Percentiles rank a stretch among this genome's conserved stretches.
Conservation (phyloP, 2,888 invertebrate genomes). For the Allacma fusca region DNA sequence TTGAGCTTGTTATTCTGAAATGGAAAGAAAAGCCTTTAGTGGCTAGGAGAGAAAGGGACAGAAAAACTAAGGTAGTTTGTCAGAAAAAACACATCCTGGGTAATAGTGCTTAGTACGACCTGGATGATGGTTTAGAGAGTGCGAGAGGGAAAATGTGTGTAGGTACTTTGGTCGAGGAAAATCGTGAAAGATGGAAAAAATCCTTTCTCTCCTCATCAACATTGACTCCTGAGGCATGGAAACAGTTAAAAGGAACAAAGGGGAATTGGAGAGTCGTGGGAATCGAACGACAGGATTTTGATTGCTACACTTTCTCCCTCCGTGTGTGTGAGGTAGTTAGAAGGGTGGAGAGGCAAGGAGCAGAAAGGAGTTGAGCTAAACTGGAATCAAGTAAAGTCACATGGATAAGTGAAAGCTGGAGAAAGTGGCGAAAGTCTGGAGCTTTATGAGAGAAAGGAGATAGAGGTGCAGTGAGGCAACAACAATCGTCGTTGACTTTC, state of each 20-base stretch:
- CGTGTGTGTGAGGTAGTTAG: neutral
- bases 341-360: neutral
- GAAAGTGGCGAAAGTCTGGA: neutral
- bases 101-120: neutral
- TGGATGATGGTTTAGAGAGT: constrained; percentile 7
- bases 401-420: neutral
- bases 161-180: neutral
- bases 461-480: constrained; percentile 6
- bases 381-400: constrained; percentile 18
- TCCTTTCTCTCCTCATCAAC: constrained; percentile 29
- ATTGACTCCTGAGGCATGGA: constrained; percentile 35
- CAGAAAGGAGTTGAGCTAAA: neutral
- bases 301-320: constrained; percentile 23
- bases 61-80: neutral
- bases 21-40: constrained; percentile 17
- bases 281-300: constrained; percentile 38
- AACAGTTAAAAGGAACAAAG: constrained; percentile 37
- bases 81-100: neutral
- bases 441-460: neutral
- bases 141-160: neutral
- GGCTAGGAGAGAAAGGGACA: neutral
- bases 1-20: neutral
- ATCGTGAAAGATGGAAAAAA: neutral
- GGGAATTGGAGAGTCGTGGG: constrained; percentile 40
- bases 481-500: constrained; percentile 32